Conservation (phyloP, 1,140 invertebrate species). For the Atta cephalotes region DNA sequence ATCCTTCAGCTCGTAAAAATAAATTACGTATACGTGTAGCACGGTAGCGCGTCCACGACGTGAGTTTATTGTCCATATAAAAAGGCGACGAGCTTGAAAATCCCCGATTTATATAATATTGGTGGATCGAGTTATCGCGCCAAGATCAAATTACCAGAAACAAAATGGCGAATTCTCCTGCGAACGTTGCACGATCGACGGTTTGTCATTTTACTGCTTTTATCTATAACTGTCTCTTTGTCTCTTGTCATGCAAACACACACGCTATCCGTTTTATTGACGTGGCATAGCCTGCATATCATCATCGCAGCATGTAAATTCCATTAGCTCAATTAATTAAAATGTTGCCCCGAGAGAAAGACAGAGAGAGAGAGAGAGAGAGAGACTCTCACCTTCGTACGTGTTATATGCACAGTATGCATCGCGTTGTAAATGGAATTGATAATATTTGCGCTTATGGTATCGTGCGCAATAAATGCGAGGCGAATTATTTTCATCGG, state of each 20-base stretch:
- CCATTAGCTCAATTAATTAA: constrained; percentile 71
- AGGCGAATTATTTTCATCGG: not conserved
- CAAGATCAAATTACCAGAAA: not conserved
- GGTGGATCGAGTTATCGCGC: not conserved
- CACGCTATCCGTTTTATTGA: constrained; percentile 48
- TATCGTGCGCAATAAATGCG: constrained; percentile 6
- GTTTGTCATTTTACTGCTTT: constrained; percentile 21
- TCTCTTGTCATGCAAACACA: constrained; percentile 51
- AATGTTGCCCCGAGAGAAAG: constrained; percentile 36
- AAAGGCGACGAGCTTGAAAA: not conserved
- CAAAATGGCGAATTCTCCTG: constrained; percentile 13
- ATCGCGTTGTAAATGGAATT: not conserved
- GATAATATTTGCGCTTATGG: not conserved
- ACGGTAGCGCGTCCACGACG: not conserved
- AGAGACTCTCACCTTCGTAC: constrained; percentile 1
- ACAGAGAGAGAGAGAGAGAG: not conserved
- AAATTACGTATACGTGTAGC: not conserved
- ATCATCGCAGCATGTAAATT: constrained; percentile 72
- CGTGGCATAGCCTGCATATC: constrained; percentile 58
- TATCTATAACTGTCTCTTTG: constrained; percentile 33
- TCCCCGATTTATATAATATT: not conserved
- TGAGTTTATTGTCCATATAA: not conserved
- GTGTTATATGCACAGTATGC: not conserved
- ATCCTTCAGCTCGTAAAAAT: not conserved
- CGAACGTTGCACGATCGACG: constrained; percentile 45